Conservation (phyloP, 2,888 invertebrate species). For the Sminthurides aquaticus region DNA sequence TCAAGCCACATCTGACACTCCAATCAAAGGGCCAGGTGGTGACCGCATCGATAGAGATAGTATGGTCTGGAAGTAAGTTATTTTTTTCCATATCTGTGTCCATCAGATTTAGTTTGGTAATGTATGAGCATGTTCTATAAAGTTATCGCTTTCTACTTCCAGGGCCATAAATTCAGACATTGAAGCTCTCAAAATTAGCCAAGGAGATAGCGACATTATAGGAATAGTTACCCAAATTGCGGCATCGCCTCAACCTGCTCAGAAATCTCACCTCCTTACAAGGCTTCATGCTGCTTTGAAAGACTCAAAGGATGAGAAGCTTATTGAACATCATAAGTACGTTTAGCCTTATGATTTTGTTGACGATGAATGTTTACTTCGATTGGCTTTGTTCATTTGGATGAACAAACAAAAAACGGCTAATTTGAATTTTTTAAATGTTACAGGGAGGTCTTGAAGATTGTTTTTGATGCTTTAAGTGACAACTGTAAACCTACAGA, state of each 20-base stretch:
- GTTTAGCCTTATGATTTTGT: neutral
- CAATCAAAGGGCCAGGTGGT: constrained; percentile 14
- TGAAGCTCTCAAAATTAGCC: constrained; percentile 33
- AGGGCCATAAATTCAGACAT: constrained; percentile 42
- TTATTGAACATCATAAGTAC: constrained; percentile 42
- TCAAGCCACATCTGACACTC: constrained; percentile 24
- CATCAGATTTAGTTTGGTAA: too few relatives aligned
- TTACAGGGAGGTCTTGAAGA: constrained; percentile 41
- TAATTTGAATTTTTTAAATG: too few relatives aligned
- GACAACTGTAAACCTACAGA: constrained; percentile 33
- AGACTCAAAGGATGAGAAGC: constrained; percentile 35
- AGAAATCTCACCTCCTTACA: constrained; percentile 28
- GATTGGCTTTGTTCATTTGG: neutral
- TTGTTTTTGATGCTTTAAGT: constrained; percentile 40
- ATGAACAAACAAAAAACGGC: neutral
- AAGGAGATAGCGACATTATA: constrained; percentile 27
- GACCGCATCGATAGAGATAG: constrained; percentile 21
- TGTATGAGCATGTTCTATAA: too few relatives aligned
- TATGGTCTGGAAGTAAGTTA: constrained; percentile 38
- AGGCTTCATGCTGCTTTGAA: constrained; percentile 35
- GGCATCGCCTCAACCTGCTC: constrained; percentile 24
- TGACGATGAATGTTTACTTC: neutral
- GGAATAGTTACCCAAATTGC: constrained; percentile 37
- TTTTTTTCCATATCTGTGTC: too few relatives aligned
- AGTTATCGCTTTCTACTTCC: constrained; percentile 3